Conservation (phyloP, 2,113 vertebrate genomes). For the Tachycineta bicolor region DNA sequence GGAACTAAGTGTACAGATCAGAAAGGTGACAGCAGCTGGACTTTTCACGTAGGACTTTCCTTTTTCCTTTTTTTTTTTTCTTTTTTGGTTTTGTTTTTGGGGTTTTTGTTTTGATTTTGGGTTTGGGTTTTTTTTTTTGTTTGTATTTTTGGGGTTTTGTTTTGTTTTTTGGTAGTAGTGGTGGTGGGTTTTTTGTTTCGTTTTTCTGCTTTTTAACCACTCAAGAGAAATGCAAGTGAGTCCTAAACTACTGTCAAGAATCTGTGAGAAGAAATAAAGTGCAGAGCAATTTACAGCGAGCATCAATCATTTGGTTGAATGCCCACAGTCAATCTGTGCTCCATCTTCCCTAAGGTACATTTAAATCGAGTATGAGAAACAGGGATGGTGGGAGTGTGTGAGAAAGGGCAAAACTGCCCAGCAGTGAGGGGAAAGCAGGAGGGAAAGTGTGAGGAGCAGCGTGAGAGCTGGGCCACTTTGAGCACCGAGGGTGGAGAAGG, state of each 20-base stretch:
- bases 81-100: background rate
- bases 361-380: background rate
- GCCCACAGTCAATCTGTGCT: background rate
- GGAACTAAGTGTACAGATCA: background rate
- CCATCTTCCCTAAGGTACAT: background rate
- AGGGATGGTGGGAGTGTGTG: fast-evolving
- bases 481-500: fast-evolving
- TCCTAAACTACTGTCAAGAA: background rate
- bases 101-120: no score
- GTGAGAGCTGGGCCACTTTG: background rate
- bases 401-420: background rate
- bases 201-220: background rate
- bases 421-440: fast-evolving
- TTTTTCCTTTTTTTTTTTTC: no score
- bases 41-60: background rate
- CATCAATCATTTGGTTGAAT: background rate
- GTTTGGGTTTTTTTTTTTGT: no score
- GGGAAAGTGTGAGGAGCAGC: background rate
- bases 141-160: no score
- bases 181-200: background rate
- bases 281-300: background rate
- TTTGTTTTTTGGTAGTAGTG: background rate
- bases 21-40: background rate
- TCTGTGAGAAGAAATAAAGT: background rate
- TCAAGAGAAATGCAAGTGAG: background rate